Base-by-base conservation (phyloP, 1,140 invertebrate species). In the Nephila pilipes region DNA sequence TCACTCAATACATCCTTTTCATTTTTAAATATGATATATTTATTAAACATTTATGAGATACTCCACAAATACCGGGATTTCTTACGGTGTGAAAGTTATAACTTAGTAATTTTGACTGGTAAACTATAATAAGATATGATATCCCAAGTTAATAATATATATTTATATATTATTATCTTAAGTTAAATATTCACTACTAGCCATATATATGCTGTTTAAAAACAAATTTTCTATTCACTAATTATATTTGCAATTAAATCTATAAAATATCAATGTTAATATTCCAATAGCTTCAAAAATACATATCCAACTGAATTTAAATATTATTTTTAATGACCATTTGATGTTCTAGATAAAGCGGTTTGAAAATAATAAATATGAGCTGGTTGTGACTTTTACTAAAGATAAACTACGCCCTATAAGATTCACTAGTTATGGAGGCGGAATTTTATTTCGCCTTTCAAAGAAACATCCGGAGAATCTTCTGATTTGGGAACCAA, bases 401-500 rank as follows among this genome's bases (percentile, higher is more conserved):
- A 75, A 75, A 18, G 69, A 75, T 20, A 36, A 16, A 75, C 32
- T 32, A 75, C 32, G 69, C 16, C 25, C 29, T 32, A 32, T 75
- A 75, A 75, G 32, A 32, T 32, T 16, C 20, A 18, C 69, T 75
- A 25, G 14, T 36, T 36, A 29, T 32, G 29, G 18, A 14, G 29
- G 18, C 32, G 63, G 29, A 20, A 18, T 75, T 75, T 75, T 75
- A 32, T 32, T 75, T 69, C 6, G 12, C 3, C 4, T 46, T 22
- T 22, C 3, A 87, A 63, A 87, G 32, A 38, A 65, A 57, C 60
- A 87, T 69, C 46, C 29, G 29, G 4, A 87, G 32, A 65, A 87
- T 80, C 54, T 29, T 89, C 55, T 38, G n/a, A 29, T 79, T 80
- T 12, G 18, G 25, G 32, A 90, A 18, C 90, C 90, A 92, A 92